Evolutionary conservation across 2,888 invertebrate species (phyloP).

Genomic region (Tachina fera): DNA sequence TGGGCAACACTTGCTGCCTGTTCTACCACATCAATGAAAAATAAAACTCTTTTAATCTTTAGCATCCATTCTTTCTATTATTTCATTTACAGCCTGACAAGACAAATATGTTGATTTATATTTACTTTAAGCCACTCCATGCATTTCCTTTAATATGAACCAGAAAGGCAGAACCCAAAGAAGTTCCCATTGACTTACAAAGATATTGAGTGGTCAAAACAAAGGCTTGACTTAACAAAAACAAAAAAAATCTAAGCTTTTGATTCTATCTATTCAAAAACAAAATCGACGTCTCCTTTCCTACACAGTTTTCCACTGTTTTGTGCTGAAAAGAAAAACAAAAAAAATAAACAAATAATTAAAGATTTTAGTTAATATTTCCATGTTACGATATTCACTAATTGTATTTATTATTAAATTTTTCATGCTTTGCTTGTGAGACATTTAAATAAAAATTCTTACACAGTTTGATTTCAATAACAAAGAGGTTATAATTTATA

Average conservation of each 20-base stretch:
- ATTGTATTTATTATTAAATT: conserved; percentile 16
- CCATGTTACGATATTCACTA: background rate
- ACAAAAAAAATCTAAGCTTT: conserved; percentile 38
- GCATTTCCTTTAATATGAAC: conserved; percentile 35
- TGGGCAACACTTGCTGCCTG: background rate
- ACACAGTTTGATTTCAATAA: background rate
- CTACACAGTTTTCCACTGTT: background rate
- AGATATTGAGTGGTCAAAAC: conserved; percentile 42
- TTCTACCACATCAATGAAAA: background rate
- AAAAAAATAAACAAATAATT: background rate
- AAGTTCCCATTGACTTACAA: background rate
- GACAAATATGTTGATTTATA: background rate
- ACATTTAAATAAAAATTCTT: too few species aligned
- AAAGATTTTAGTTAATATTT: background rate
- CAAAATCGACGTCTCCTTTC: background rate
- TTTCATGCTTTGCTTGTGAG: background rate
- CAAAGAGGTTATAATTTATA: background rate
- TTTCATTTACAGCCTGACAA: background rate
- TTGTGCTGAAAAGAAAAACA: background rate
- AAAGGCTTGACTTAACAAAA: conserved; percentile 22
- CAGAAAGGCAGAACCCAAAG: background rate
- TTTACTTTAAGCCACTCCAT: conserved; percentile 8
- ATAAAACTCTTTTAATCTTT: background rate
- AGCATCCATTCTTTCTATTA: background rate
- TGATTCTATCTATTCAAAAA: background rate